These are phyloP conservation scores for Melanotaenia maccullochi DNA, from an alignment of 2,797 vertebrate genomes.

Conservation along the genomic window DNA sequence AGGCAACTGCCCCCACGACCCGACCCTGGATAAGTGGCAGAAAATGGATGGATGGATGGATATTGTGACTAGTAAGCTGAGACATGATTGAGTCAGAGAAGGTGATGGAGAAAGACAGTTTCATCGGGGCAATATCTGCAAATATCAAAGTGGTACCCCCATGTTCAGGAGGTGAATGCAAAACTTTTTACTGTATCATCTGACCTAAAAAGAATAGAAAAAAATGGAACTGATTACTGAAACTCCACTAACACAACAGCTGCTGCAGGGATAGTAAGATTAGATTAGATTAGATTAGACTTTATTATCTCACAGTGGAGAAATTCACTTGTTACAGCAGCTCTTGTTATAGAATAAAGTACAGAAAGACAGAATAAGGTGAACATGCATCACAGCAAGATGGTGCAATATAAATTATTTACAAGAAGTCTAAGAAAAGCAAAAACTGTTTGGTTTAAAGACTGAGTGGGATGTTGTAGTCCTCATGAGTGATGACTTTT, in stretches of 20 bases:
- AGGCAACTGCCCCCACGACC: too few relatives aligned
- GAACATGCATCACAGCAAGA: too few relatives aligned
- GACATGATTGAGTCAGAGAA: conserved; percentile 78
- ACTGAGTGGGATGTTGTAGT: conserved; percentile 80
- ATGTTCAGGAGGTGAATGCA: not conserved
- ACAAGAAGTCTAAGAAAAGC: too few relatives aligned
- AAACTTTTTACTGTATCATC: not conserved
- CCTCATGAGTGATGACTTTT: conserved; percentile 76
- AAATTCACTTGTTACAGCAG: too few relatives aligned
- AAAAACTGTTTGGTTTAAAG: conserved; percentile 59
- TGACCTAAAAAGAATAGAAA: not conserved
- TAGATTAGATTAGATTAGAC: too few relatives aligned
- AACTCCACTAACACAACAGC: not conserved
- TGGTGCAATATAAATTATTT: too few relatives aligned
- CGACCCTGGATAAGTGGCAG: too few relatives aligned
- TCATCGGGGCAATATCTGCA: conserved; percentile 88
- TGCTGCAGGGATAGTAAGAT: not conserved
- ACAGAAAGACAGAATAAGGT: too few relatives aligned
- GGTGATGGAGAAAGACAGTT: conserved; percentile 77
- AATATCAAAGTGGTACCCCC: not conserved
- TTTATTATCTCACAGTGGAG: too few relatives aligned
- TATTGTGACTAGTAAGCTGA: too few relatives aligned
- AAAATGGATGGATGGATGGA: too few relatives aligned
- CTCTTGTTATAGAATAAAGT: too few relatives aligned
- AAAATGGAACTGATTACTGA: not conserved